A percentile compares a stretch with the other conserved stretches of the same genome.
Evolutionary conservation across 2,888 invertebrate species (phyloP).

Genomic region (Euzophera pinguis): DNA sequence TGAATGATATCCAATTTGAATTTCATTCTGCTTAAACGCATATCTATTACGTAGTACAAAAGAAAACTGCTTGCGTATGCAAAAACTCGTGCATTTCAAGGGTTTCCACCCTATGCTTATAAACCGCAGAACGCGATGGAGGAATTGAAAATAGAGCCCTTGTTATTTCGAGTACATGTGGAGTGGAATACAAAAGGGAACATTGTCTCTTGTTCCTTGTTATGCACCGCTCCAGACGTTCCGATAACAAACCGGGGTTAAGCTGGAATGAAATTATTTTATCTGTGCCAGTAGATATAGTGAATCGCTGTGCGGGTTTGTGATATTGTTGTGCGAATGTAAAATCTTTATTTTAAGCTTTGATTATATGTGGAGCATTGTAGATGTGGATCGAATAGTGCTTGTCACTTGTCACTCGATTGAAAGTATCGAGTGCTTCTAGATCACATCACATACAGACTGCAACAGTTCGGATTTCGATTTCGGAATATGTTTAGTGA

Average conservation of each 20-base stretch:
- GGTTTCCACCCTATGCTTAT: conserved; percentile 46
- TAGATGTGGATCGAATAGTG: too few relatives aligned
- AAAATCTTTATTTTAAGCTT: too few relatives aligned
- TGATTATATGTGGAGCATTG: too few relatives aligned
- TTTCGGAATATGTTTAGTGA: too few relatives aligned
- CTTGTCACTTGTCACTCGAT: too few relatives aligned
- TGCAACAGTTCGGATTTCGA: too few relatives aligned
- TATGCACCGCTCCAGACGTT: conserved; percentile 66
- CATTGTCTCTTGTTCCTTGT: conserved; percentile 70
- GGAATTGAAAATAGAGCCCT: conserved; percentile 76
- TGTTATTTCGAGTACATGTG: conserved; percentile 74
- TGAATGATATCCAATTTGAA: conserved; percentile 31
- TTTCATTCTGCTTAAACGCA: conserved; percentile 37
- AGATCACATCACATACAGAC: too few relatives aligned
- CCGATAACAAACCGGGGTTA: conserved; percentile 68
- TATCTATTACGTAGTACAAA: conserved; percentile 39
- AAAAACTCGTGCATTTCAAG: conserved; percentile 60
- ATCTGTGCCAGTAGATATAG: conserved; percentile 1
- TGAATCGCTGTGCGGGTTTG: neutral
- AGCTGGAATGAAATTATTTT: conserved; percentile 38
- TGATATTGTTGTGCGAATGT: too few relatives aligned
- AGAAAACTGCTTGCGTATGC: conserved; percentile 51
- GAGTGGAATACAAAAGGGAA: conserved; percentile 71
- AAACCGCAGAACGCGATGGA: conserved; percentile 54
- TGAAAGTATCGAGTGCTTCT: too few relatives aligned